A percentile compares a stretch with the other conserved stretches of the same genome.
Evolutionary conservation across 2,888 invertebrate genomes (phyloP).

Genomic region (Drepanosiphum platanoidis): DNA sequence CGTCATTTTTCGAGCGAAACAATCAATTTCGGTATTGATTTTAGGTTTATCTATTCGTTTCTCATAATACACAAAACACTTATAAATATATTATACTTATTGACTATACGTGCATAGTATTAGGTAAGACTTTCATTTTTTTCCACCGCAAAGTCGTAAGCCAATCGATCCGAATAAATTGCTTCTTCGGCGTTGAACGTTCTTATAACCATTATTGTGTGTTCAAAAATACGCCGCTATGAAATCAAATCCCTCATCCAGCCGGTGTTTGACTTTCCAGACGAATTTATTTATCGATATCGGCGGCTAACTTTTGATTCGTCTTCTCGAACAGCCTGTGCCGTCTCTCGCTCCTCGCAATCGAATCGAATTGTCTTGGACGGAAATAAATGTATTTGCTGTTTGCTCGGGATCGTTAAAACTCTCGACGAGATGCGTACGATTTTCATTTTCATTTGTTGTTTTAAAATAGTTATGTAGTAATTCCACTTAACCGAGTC

Average conservation of each 20-base stretch:
- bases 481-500: neutral
- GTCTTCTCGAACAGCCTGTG: neutral
- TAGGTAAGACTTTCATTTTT: no score
- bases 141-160: no score
- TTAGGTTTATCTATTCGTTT: no score
- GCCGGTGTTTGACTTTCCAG: neutral
- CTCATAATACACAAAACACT: no score
- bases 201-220: no score
- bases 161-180: no score
- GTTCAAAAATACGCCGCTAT: neutral
- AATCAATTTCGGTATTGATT: no score
- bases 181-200: no score
- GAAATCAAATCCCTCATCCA: neutral
- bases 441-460: neutral
- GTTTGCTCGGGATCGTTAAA: no score
- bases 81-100: no score
- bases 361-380: neutral
- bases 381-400: neutral
- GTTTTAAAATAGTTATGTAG: neutral
- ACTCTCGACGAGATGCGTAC: neutral
- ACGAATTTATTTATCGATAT: neutral
- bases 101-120: no score
- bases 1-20: no score
- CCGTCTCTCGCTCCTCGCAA: neutral
- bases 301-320: neutral